Percentiles rank a stretch among this genome's conserved stretches.
Conservation (phyloP, 2,797 vertebrate genomes). For the Tenualosa ilisha region DNA sequence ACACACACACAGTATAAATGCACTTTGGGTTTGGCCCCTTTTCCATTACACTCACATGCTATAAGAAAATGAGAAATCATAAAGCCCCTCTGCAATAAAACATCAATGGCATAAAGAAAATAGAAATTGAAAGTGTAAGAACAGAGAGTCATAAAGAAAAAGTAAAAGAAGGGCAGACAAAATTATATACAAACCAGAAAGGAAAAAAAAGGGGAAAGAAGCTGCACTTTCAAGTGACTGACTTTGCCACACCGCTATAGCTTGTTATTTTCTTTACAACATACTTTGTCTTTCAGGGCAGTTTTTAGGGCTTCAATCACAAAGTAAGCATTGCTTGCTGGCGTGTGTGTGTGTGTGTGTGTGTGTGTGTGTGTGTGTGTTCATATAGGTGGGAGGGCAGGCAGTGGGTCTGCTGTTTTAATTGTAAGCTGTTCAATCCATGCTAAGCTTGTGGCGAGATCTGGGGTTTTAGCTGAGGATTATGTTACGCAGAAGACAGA, state of each 20-base stretch:
- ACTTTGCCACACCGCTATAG: not conserved
- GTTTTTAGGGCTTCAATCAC: not conserved
- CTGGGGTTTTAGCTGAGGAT: conserved; percentile 33
- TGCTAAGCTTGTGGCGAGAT: conserved; percentile 33
- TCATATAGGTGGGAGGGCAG: not conserved
- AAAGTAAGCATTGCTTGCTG: not conserved
- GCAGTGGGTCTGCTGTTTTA: conserved; percentile 26
- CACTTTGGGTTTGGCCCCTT: not conserved
- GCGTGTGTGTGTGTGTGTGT: not conserved
- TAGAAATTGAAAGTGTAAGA: not conserved
- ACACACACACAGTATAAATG: not conserved
- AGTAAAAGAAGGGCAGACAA: not conserved
- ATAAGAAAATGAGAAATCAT: conserved; percentile 18
- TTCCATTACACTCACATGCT: not conserved
- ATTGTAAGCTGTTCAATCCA: conserved; percentile 43
- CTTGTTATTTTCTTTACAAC: not conserved
- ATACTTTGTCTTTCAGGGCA: not conserved
- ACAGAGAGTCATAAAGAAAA: not conserved
- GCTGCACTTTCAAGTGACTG: not conserved
- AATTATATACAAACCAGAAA: not conserved
- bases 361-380: not conserved
- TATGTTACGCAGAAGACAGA: conserved; percentile 16
- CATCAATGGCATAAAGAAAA: not conserved
- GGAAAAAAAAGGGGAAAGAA: not conserved
- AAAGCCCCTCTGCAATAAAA: not conserved